phyloP scores from a whole-genome alignment of 2,113 vertebrate species.

The Nyctibius bracteatus region DNA sequence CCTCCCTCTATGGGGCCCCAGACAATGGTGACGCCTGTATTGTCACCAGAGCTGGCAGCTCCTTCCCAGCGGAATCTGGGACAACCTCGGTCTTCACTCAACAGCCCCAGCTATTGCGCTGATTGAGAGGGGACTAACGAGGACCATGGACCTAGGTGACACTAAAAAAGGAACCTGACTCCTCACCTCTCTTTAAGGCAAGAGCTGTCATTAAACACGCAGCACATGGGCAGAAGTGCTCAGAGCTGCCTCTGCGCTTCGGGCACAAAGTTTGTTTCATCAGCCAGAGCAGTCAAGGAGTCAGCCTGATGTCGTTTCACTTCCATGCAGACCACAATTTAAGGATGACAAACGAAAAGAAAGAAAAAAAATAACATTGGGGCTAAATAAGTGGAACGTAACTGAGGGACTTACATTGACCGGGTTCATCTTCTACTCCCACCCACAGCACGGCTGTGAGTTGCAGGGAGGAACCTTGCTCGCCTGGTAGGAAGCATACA shows the following conservation, averaged over 20 bases:
- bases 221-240: not conserved
- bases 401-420: not conserved
- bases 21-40: not conserved
- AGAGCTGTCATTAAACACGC: fast-evolving
- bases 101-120: not conserved
- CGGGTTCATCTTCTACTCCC: fast-evolving
- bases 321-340: not conserved
- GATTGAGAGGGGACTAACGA: not conserved
- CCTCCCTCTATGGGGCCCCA: not conserved
- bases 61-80: not conserved
- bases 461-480: not conserved
- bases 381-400: not conserved
- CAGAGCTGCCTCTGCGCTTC: not conserved
- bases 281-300: not conserved
- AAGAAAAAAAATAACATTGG: not conserved
- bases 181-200: not conserved
- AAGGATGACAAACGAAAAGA: not conserved
- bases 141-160: not conserved
- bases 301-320: not conserved
- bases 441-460: too few species aligned
- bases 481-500: fast-evolving
- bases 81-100: not conserved
- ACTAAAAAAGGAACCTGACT: not conserved
- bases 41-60: not conserved
- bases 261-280: too few species aligned